phyloP scores from a whole-genome alignment of 1,140 invertebrate species.

The Akabosia matsudoensis region DNA sequence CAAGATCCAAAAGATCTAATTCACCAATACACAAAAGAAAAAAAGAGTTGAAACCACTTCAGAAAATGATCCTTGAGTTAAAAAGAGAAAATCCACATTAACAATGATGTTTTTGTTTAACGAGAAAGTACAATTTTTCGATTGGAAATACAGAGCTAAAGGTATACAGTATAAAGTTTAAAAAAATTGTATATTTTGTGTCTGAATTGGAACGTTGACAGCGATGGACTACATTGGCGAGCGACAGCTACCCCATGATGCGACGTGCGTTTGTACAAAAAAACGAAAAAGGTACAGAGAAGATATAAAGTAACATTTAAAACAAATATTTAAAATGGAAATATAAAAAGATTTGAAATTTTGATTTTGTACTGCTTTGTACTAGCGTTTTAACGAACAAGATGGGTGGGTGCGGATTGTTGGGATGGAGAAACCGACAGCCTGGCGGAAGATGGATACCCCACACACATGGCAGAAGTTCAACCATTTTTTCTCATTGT shows the following conservation, averaged over 20 bases:
- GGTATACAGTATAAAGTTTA: neutral
- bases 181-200: slow-evolving; percentile 5
- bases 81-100: slow-evolving; percentile 45
- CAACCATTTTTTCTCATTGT: neutral
- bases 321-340: neutral
- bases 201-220: neutral
- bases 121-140: neutral
- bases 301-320: neutral
- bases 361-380: neutral
- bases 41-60: slow-evolving; percentile 24
- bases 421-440: neutral
- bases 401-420: neutral
- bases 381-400: neutral
- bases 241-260: neutral
- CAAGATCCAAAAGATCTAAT: neutral
- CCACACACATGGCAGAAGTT: neutral
- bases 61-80: slow-evolving; percentile 43
- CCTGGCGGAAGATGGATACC: neutral
- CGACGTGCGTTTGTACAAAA: neutral
- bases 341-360: neutral
- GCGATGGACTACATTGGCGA: neutral
- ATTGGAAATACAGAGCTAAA: neutral
- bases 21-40: neutral
- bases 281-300: neutral
- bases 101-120: neutral